Evolutionary conservation across 2,888 invertebrate species (phyloP), one percentile per base, ranked within the genome.

Genomic region (Lathronympha strigana): DNA sequence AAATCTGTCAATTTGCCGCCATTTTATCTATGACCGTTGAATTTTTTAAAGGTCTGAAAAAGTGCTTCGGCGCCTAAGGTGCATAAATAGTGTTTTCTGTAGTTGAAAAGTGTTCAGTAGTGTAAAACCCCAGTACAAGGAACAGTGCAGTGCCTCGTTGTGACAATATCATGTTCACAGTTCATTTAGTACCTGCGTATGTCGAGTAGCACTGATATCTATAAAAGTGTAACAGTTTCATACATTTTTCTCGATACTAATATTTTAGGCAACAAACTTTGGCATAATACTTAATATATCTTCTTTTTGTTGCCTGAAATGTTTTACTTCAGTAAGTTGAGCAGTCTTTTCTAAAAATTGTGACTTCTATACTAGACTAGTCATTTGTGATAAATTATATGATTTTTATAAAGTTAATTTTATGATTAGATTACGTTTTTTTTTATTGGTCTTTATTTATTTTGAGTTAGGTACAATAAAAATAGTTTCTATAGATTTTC

Each of bases 61-160:
- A 88, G 90, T 88, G 90, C 88, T 84, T 84, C 64, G 25, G 51
- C 51, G 51, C 64, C 64, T 53, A 45, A 64, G 64, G 64, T 64
- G 64, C 51, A 61, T 45, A 23, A 47, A 47, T 61, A 66, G 60
- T 61, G 66, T 54, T 69, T 69, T 58, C 61, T 63, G 50, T 87
- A 87, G 86, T 77, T 76, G 67, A 75, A 57, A 57, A 83, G 88
- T 90, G 88, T 88, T 89, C 88, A 87, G 87, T 88, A 88, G 87
- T 68, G 69, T 79, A 82, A 45, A 79, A 80, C 73, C 84, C 82
- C 81, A 84, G 87, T 88, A 87, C 86, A 84, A 84, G 77, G 71
- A 75, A 71, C 68, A 69, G 68, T 73, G 69, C 73, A 87, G 90
- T 91, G 90, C 90, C 90, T 90, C 85, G 71, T 76, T 72, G 83